Evolutionary conservation across 2,888 invertebrate species (phyloP).

Genomic region (Stenichneumon culpator): DNA sequence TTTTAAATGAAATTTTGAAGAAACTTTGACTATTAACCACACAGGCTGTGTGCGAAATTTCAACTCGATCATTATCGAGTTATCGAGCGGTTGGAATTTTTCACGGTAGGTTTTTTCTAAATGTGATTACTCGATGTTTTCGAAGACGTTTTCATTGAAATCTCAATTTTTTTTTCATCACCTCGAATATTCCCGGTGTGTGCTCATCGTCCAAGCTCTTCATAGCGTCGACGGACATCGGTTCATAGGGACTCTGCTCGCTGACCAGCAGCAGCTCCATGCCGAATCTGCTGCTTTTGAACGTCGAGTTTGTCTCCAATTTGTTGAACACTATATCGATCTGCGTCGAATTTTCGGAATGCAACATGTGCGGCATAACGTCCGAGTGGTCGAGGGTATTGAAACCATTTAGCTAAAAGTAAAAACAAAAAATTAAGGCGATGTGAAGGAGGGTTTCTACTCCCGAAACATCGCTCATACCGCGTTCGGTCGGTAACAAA

Average conservation of each 20-base stretch:
- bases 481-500: no score
- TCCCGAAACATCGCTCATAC: background rate
- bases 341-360: slow-evolving; percentile 89
- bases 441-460: no score
- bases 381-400: slow-evolving; percentile 85
- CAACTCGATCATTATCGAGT: background rate
- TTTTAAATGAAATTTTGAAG: no score
- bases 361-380: slow-evolving; percentile 88
- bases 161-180: slow-evolving; percentile 75
- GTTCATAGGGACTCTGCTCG: slow-evolving; percentile 83
- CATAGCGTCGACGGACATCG: slow-evolving; percentile 84
- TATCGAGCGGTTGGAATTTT: background rate
- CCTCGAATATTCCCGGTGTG: slow-evolving; percentile 91
- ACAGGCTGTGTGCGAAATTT: no score
- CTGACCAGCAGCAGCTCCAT: slow-evolving; percentile 87
- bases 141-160: no score
- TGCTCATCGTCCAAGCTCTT: slow-evolving; percentile 91
- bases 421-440: background rate
- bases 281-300: slow-evolving; percentile 88
- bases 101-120: no score
- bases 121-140: no score
- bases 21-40: no score
- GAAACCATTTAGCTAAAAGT: slow-evolving; percentile 86
- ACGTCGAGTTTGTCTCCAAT: slow-evolving; percentile 85
- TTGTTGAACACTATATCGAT: slow-evolving; percentile 88